Evolutionary conservation across 2,797 vertebrate genomes (phyloP), one percentile per base, ranked within the genome.

Genomic region (Cirrhinus mrigala): DNA sequence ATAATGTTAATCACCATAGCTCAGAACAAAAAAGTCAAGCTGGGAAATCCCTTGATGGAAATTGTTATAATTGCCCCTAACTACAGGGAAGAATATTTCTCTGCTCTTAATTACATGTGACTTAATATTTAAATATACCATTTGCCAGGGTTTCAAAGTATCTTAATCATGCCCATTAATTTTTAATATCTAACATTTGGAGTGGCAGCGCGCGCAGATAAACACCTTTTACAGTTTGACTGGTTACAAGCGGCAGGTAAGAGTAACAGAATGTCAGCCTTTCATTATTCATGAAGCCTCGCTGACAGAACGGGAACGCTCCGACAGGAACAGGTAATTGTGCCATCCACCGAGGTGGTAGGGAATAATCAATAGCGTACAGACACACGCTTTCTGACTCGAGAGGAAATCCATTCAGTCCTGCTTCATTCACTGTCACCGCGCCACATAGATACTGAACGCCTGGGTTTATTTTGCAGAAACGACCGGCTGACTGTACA

Each of bases 31-130:
- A 97, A 97, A 97, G 96, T 96, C 98, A 98, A 95, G 96, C 97
- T 97, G 97, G 86, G 95, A 97, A 99, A 97, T 98, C 97, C 97
- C 97, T 97, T 94, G 94, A 98, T 98, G 96, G 97, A 99, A 98
- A 98, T 98, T 97, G 97, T 97, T 97, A 95, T 98, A 98, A 99
- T 99, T 96, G 95, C 97, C 96, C 76, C 96, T 97, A 97, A 97
- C 96, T 97, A 97, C 95, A 91, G 97, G 97, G 96, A 96, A 89
- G 95, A 96, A 95, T 96, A 96, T 96, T 97, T 97, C 92, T 95
- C 96, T 94, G 82, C 75, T 93, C 94, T 95, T 98, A 98, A 98
- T 99, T 98, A 98, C 96, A 97, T 94, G 96, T 97, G 97, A 96
- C 96, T 94, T 96, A 95, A 96, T 96, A 96, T 96, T 98, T 97